A percentile compares a stretch with the other conserved stretches of the same genome.
phyloP scores from a whole-genome alignment of 2,113 vertebrate species.

The Panurus biarmicus region DNA sequence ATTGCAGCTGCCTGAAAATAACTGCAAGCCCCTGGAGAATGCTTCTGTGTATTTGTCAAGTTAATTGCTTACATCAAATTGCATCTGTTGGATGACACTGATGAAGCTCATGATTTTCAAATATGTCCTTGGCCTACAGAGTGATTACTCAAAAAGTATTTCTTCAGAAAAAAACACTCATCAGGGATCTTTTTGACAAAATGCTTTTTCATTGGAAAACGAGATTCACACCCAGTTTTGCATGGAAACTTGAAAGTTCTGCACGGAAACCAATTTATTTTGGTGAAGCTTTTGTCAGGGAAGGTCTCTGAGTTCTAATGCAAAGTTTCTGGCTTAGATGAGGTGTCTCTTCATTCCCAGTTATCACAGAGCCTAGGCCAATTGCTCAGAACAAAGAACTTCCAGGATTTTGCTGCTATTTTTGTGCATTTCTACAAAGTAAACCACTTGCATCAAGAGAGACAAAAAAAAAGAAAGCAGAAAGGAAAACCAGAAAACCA shows the following conservation, averaged over 20 bases:
- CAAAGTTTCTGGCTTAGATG: not conserved
- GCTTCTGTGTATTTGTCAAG: not conserved
- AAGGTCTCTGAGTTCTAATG: not conserved
- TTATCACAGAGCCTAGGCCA: not conserved
- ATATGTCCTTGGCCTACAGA: not conserved
- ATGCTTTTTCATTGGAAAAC: not conserved
- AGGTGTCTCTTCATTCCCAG: not conserved
- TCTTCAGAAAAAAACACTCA: not conserved
- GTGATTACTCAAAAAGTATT: not conserved
- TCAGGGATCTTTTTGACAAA: not conserved
- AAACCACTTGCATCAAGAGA: not conserved
- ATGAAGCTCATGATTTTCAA: not conserved
- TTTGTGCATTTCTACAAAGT: not conserved
- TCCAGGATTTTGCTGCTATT: not conserved
- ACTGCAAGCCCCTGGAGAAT: not conserved
- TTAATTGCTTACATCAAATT: slow-evolving; percentile 3
- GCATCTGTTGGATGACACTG: slow-evolving; percentile 6
- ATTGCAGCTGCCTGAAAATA: slow-evolving; percentile 41
- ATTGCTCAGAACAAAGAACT: not conserved
- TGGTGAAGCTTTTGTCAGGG: not conserved
- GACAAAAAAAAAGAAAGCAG: too few species aligned
- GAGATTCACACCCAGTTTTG: not conserved
- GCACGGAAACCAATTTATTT: not conserved
- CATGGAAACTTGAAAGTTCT: not conserved
- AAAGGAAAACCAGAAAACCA: not conserved